Base-by-base conservation (phyloP, 1,140 invertebrate genomes). In the Melitaea cinxia region DNA sequence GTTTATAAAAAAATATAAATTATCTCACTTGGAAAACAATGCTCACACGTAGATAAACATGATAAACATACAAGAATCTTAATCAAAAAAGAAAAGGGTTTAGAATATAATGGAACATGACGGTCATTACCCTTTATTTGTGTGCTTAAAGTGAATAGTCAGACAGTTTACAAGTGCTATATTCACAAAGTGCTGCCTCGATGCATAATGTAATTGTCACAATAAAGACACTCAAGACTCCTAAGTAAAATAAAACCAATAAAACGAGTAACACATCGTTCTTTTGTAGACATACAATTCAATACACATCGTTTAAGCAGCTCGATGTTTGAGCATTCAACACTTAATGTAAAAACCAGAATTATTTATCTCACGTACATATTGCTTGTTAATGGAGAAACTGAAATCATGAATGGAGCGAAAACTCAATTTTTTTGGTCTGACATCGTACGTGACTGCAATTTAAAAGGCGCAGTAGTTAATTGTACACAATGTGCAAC, bases 241-340 rank as follows among this genome's bases (percentile, higher is more conserved):
- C 79, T 74, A 81, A 80, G 81, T 83, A 87, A 83, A 88, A 85
- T 82, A 80, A 77, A 82, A 73, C 80, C 75, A 72, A 72, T 68
- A 71, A 77, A 75, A 59, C 84, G 77, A 83, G 82, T 78, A 45
- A 45, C 39, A 35, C 77, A 60, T 63, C 76, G 75, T 82, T 77
- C 75, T 83, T 82, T 82, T 84, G 76, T 80, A 71, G 75, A 65
- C 74, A 77, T 70, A 78, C 80, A 77, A 85, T 85, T 79, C 82
- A 70, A 78, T 81, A 81, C 84, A 82, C 77, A 80, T 80, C 72
- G 73, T 59, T 66, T 45, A 50, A 50, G 12, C 45, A 21, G 21
- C 42, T 47, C 42, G 23, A 17, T 47, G 33, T 24, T 61, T 64
- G 50, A 65, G 73, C 72, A 61, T 78, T 70, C 77, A 69, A 30